Evolutionary conservation across 2,113 vertebrate genomes (phyloP).

Genomic region (Prunella himalayana): DNA sequence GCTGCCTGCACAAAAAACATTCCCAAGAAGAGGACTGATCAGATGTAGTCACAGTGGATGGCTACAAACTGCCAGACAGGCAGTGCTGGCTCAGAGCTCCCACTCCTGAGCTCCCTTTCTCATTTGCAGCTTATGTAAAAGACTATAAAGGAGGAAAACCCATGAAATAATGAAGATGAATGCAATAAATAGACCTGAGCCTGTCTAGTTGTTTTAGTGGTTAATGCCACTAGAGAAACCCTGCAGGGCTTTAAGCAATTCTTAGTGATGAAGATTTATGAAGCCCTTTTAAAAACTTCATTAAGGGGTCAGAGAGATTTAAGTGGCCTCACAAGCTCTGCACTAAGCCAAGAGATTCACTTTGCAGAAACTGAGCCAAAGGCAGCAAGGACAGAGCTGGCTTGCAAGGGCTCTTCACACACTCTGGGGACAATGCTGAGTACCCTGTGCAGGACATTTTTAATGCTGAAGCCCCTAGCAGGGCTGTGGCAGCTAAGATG

Average conservation of each 20-base stretch:
- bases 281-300: slow-evolving; percentile 47
- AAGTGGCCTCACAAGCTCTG: not conserved
- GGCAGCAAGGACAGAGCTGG: not conserved
- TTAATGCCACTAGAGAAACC: slow-evolving; percentile 10
- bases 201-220: not conserved
- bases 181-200: slow-evolving; percentile 21
- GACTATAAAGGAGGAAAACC: not conserved
- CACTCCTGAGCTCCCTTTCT: not conserved
- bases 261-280: slow-evolving; percentile 41
- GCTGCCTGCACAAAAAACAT: not conserved
- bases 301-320: slow-evolving; percentile 36
- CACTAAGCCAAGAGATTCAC: not conserved
- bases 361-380: slow-evolving; percentile 8
- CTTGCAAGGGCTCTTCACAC: not conserved
- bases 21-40: not conserved
- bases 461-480: not conserved
- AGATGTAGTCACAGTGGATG: not conserved
- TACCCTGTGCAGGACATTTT: not conserved
- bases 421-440: not conserved
- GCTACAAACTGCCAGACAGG: not conserved
- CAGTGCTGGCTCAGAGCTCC: not conserved
- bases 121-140: not conserved
- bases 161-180: slow-evolving; percentile 19
- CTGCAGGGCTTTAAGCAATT: slow-evolving; percentile 5
- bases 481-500: accelerated